Evolutionary conservation across 1,140 invertebrate genomes (phyloP).

Genomic region (Bombyx mandarina): DNA sequence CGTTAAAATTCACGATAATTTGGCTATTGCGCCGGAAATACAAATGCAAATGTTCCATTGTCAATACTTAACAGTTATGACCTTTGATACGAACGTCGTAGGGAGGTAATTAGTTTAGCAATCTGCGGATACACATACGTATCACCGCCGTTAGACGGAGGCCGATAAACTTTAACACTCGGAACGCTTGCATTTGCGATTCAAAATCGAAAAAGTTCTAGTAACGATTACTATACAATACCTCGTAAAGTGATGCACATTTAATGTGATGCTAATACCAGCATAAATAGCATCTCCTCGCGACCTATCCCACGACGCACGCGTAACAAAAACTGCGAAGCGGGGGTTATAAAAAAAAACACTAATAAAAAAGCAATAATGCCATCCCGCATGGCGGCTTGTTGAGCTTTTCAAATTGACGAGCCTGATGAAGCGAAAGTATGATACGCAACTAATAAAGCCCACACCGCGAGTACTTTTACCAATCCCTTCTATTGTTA

Average conservation of each 20-base stretch:
- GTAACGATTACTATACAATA: too few species aligned
- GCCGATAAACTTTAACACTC: constrained; percentile 23
- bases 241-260: background rate
- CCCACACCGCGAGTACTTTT: background rate
- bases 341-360: constrained; percentile 58
- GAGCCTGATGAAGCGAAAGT: constrained; percentile 54
- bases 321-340: constrained; percentile 61
- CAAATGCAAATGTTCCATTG: constrained; percentile 59
- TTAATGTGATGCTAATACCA: constrained; percentile 64
- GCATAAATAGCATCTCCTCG: constrained; percentile 49
- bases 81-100: constrained; percentile 35
- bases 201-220: constrained; percentile 21
- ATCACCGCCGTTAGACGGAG: constrained; percentile 12
- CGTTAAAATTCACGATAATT: constrained; percentile 52
- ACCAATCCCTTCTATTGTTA: background rate
- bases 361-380: constrained; percentile 70
- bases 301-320: constrained; percentile 63
- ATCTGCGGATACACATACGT: constrained; percentile 35
- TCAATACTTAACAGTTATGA: constrained; percentile 45
- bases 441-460: background rate
- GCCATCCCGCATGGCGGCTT: constrained; percentile 66
- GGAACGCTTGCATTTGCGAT: constrained; percentile 16
- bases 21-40: constrained; percentile 50
- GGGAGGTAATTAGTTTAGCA: constrained; percentile 36
- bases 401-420: constrained; percentile 62